Evolutionary conservation across 2,113 vertebrate species (phyloP).

Genomic region (Glareola pratincola): DNA sequence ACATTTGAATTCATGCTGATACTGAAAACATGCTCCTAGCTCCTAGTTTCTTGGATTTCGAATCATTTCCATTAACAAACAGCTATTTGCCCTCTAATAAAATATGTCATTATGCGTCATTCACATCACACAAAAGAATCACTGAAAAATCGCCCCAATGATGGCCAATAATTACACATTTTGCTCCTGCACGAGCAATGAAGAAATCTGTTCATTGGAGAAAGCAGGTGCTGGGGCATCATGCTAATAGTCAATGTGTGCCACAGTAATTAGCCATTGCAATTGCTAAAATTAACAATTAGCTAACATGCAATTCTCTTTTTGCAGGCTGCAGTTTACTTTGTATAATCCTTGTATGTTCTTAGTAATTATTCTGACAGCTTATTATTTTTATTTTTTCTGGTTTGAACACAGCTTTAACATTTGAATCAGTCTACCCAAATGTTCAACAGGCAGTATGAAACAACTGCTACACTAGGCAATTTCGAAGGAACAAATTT

Average conservation of each 20-base stretch:
- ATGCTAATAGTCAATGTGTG: slow-evolving; percentile 99
- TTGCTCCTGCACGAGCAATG: slow-evolving; percentile 92
- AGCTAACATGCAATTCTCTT: slow-evolving; percentile 99
- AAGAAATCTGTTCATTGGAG: slow-evolving; percentile 87
- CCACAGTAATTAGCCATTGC: slow-evolving; percentile 95
- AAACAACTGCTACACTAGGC: slow-evolving; percentile 78
- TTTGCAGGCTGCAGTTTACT: slow-evolving; percentile 90
- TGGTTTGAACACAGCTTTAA: slow-evolving; percentile 83
- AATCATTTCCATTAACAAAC: slow-evolving; percentile 86
- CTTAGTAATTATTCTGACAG: slow-evolving; percentile 88
- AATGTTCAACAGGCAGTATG: slow-evolving; percentile 83
- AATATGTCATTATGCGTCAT: slow-evolving; percentile 99
- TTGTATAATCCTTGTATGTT: slow-evolving; percentile 93
- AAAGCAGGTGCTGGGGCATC: slow-evolving; percentile 99
- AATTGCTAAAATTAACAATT: slow-evolving; percentile 99
- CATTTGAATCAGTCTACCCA: slow-evolving; percentile 78
- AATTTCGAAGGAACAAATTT: slow-evolving; percentile 73
- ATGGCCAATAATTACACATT: slow-evolving; percentile 99
- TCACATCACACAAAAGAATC: slow-evolving; percentile 98
- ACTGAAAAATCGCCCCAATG: slow-evolving; percentile 99
- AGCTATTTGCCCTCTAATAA: slow-evolving; percentile 99
- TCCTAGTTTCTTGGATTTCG: slow-evolving; percentile 85
- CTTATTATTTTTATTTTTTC: slow-evolving; percentile 90
- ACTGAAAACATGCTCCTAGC: slow-evolving; percentile 82
- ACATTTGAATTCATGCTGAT: slow-evolving; percentile 85